Percentiles rank a stretch among this genome's conserved stretches.
Conservation (phyloP, 2,113 vertebrate species). For the Sinocyclocheilus maitianheensis region DNA sequence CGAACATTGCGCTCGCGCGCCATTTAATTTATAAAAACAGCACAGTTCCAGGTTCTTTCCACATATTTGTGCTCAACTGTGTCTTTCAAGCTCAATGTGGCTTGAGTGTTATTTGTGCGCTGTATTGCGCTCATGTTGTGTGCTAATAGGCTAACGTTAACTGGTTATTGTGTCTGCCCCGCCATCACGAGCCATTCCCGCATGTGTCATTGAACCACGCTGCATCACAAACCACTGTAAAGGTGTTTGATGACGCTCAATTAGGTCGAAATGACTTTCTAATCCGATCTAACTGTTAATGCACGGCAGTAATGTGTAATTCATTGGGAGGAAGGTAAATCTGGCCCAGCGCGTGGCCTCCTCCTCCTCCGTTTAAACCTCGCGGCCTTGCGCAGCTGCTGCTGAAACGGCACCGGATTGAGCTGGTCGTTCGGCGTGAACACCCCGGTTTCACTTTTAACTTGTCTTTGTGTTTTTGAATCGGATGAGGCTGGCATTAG, state of each 20-base stretch:
- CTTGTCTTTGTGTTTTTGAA: background rate
- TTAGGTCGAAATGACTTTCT: background rate
- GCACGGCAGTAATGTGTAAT: background rate
- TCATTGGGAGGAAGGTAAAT: background rate
- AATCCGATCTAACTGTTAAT: background rate
- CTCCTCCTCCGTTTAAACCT: slow-evolving; percentile 64
- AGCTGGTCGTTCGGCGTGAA: background rate
- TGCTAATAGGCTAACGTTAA: slow-evolving; percentile 15
- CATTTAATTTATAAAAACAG: background rate
- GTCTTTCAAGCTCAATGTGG: background rate
- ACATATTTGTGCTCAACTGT: no score
- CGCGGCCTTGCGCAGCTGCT: slow-evolving; percentile 53
- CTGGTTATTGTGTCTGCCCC: slow-evolving; percentile 55
- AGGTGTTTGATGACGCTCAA: background rate
- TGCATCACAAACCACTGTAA: no score
- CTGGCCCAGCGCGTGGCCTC: slow-evolving; percentile 55
- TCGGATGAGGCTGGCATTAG: no score
- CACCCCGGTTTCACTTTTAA: background rate
- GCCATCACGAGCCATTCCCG: slow-evolving; percentile 37
- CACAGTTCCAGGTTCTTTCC: background rate
- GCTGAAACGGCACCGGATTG: slow-evolving; percentile 50
- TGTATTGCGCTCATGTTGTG: background rate
- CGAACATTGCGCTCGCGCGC: background rate
- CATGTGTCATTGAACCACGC: background rate
- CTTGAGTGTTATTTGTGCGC: no score